phyloP scores from a whole-genome alignment of 2,888 invertebrate genomes.

The Andrena bicolor region DNA sequence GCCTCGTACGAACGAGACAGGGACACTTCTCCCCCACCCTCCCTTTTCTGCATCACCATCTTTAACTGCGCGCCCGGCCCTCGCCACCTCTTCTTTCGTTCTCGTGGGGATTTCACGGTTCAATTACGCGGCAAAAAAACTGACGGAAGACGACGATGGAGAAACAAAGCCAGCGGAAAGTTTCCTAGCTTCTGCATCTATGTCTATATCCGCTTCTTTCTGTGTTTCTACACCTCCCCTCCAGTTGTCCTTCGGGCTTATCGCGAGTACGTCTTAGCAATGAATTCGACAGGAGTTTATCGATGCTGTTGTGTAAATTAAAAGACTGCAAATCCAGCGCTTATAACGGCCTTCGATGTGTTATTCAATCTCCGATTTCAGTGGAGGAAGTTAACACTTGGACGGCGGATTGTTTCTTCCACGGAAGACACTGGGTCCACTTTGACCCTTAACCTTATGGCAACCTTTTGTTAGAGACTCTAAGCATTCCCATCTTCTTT shows the following conservation, averaged over 20 bases:
- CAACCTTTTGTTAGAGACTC: too few relatives aligned
- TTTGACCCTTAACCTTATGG: too few relatives aligned
- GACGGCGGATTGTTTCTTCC: too few relatives aligned
- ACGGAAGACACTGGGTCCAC: too few relatives aligned
- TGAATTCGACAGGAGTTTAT: slow-evolving; percentile 7
- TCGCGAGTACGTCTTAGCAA: background rate
- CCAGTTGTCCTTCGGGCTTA: background rate
- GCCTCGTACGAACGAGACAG: slow-evolving; percentile 65
- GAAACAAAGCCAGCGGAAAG: slow-evolving; percentile 25
- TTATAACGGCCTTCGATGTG: too few relatives aligned
- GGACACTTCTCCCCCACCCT: slow-evolving; percentile 48
- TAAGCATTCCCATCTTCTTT: too few relatives aligned
- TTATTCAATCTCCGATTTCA: too few relatives aligned
- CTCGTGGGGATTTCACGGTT: slow-evolving; percentile 48
- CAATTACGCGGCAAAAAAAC: slow-evolving; percentile 52
- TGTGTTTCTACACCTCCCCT: background rate
- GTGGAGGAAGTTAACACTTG: too few relatives aligned
- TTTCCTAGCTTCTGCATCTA: slow-evolving; percentile 5
- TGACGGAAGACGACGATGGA: slow-evolving; percentile 20
- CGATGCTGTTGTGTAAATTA: background rate
- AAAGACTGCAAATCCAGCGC: too few relatives aligned
- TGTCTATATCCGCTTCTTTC: slow-evolving; percentile 6
- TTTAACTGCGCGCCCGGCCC: slow-evolving; percentile 14
- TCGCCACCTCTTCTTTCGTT: slow-evolving; percentile 18
- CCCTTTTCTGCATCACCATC: slow-evolving; percentile 12